Evolutionary conservation across 2,888 invertebrate genomes (phyloP).

Genomic region (Ennomos quercinarius): DNA sequence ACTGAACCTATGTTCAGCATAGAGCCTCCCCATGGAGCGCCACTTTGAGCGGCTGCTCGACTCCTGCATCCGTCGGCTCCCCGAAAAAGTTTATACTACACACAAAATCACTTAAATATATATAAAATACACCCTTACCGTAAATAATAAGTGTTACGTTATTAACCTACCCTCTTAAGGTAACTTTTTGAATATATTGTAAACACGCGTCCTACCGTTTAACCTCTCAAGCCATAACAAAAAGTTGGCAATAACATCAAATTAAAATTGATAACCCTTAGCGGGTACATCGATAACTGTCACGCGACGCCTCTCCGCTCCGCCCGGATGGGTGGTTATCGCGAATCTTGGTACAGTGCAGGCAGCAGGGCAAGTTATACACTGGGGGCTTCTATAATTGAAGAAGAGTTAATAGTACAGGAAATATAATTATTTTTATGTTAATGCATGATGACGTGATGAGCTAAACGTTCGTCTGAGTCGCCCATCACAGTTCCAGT

Average conservation of each 20-base stretch:
- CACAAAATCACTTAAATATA: not conserved
- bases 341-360: slow-evolving; percentile 8
- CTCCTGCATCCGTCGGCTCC: no score
- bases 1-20: no score
- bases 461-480: no score
- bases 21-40: no score
- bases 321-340: slow-evolving; percentile 3
- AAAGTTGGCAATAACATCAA: slow-evolving; percentile 29
- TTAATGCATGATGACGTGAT: no score
- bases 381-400: no score
- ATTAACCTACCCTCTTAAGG: slow-evolving; percentile 3
- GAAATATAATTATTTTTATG: no score
- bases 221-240: slow-evolving; percentile 20
- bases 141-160: slow-evolving; percentile 3
- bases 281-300: slow-evolving; percentile 16
- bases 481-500: no score
- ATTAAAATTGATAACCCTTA: slow-evolving; percentile 27
- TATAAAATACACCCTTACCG: no score
- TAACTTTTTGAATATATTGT: slow-evolving; percentile 11
- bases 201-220: slow-evolving; percentile 22
- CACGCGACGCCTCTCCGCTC: slow-evolving; percentile 12
- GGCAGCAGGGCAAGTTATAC: not conserved
- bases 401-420: no score
- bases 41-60: no score
- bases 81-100: no score